Base-by-base conservation (phyloP, 2,797 vertebrate species). In the Lutjanus argentimaculatus region DNA sequence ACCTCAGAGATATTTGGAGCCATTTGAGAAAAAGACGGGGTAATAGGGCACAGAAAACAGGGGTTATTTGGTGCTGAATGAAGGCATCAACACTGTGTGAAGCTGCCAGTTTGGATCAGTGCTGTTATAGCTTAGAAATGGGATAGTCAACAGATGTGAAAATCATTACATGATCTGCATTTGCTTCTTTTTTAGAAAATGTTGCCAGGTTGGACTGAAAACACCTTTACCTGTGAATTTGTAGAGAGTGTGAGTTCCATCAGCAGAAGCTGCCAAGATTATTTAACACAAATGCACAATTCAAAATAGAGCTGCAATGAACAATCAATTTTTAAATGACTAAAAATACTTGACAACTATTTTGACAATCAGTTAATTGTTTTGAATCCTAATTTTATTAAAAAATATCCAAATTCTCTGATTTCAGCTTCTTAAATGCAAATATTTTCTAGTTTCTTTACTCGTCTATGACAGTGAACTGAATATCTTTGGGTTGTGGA, bases 1-100 rank as follows among this genome's bases (percentile, higher is more conserved):
- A 87, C 65, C 77, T 74, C 48, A 14, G 19, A 63, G 0, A 51
- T 40, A 70, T 83, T 72, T 51, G 36, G 7, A 83, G 56, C 42
- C 6, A 43, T 81, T 74, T 61, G 15, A 75, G 25, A 1, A 22
- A 48, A 67, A 16, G 52, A 19, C 19, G 3, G 2, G 13, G 16
- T 45, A 25, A 62, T n/a, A 1, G 22, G 10, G 10, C 10, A 7
- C 1, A 58, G 14, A 53, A 52, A 59, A 15, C 16, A 62, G 16
- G 51, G 2, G 36, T 21, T 51, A 45, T 69, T 66, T 48, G 55
- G 55, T 74, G 19, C 8, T 0, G 12, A 52, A 48, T 36, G 57
- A 30, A 3, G 22, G n/a, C 52, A 1, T 57, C 30, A 36, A 36
- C 30, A 36, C 6, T 36, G 21, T 17, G 58, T 71, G n/a, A 48